Evolutionary conservation across 2,888 invertebrate genomes (phyloP).

Genomic region (Xanthostigma xanthostigma): DNA sequence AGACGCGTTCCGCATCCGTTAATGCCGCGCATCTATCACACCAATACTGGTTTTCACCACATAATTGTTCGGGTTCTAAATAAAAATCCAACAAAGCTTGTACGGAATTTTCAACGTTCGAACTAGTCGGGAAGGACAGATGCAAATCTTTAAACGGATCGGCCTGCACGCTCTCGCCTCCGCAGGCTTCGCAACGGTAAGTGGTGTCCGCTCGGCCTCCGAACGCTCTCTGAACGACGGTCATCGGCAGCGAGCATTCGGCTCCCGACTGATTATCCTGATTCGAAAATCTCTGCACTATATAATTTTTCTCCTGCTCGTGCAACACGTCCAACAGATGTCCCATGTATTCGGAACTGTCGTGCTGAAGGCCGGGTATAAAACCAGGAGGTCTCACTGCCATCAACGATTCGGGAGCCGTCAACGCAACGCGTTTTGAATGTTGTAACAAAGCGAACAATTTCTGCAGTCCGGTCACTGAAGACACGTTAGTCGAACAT

Average conservation of each 20-base stretch:
- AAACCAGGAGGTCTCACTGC: slow-evolving; percentile 66
- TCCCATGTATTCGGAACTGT: slow-evolving; percentile 76
- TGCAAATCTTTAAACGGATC: slow-evolving; percentile 73
- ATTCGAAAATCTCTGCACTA: slow-evolving; percentile 5
- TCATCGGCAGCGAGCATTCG: slow-evolving; percentile 21
- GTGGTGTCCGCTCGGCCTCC: slow-evolving; percentile 63
- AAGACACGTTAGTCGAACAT: slow-evolving; percentile 37
- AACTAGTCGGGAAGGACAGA: slow-evolving; percentile 52
- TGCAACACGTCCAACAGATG: slow-evolving; percentile 56
- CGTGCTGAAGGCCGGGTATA: slow-evolving; percentile 63
- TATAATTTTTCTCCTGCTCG: slow-evolving; percentile 44
- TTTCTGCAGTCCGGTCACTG: slow-evolving; percentile 43
- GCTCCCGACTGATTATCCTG: slow-evolving; percentile 12
- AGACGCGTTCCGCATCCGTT: slow-evolving; percentile 60
- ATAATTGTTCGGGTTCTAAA: slow-evolving; percentile 58
- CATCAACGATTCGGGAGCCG: slow-evolving; percentile 55
- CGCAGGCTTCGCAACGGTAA: slow-evolving; percentile 58
- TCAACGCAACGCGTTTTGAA: slow-evolving; percentile 47
- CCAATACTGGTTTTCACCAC: slow-evolving; percentile 69
- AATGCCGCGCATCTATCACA: slow-evolving; percentile 61
- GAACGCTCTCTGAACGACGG: slow-evolving; percentile 54
- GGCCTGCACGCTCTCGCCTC: slow-evolving; percentile 52
- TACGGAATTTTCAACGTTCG: slow-evolving; percentile 41
- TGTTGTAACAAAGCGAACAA: slow-evolving; percentile 59
- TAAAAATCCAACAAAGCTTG: slow-evolving; percentile 65